Evolutionary conservation across 2,888 invertebrate species (phyloP).

Genomic region (Nemapogon koenigi): DNA sequence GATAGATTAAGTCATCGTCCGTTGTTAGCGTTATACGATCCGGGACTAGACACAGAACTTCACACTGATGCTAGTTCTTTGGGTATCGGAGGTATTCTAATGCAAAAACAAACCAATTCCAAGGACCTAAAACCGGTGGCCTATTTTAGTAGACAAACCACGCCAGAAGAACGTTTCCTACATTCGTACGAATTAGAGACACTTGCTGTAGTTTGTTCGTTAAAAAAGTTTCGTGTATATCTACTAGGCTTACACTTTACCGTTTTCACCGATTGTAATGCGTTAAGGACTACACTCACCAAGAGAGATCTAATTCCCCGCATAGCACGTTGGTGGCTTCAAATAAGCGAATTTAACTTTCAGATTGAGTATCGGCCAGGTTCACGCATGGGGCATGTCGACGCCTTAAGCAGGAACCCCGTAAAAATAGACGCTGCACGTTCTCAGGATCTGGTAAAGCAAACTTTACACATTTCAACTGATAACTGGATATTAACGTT

Average conservation of each 20-base stretch:
- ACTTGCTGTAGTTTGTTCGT: constrained; percentile 25
- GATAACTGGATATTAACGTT: background rate
- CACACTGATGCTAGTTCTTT: constrained; percentile 24
- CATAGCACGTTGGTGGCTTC: constrained; percentile 1
- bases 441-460: too few species aligned
- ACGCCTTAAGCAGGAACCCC: constrained; percentile 17
- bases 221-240: constrained; percentile 26
- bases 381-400: constrained; percentile 19
- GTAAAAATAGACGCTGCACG: background rate
- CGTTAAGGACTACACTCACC: constrained; percentile 13
- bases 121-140: constrained; percentile 21
- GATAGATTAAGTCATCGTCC: constrained; percentile 11
- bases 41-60: constrained; percentile 20
- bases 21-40: constrained; percentile 14
- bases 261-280: constrained; percentile 21
- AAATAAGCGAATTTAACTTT: constrained; percentile 3
- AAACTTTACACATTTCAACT: too few species aligned
- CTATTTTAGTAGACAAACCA: constrained; percentile 24
- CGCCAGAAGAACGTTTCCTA: constrained; percentile 23
- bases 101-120: constrained; percentile 19
- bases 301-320: background rate
- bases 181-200: too few species aligned
- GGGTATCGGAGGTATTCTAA: constrained; percentile 23
- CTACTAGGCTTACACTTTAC: constrained; percentile 23
- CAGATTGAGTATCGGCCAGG: constrained; percentile 10